phyloP scores from a whole-genome alignment of 2,113 vertebrate genomes.

The Vidua macroura region DNA sequence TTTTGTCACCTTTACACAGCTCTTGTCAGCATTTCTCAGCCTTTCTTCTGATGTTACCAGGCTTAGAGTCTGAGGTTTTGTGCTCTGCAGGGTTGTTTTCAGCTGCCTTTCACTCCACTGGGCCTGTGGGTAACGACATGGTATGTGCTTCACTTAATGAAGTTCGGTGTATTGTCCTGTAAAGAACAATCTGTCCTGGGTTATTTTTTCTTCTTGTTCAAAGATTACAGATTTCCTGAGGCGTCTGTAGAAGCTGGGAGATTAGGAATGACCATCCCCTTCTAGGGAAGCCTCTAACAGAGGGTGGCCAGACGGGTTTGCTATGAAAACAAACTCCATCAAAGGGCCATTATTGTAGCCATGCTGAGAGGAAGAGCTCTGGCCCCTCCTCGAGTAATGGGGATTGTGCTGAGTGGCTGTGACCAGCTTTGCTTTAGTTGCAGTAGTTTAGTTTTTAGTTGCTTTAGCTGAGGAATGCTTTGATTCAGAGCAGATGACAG shows the following conservation, averaged over 20 bases:
- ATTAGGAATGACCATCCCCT: not conserved
- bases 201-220: not conserved
- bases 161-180: slow-evolving; percentile 8
- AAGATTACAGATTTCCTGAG: slow-evolving; percentile 47
- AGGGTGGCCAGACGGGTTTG: slow-evolving; percentile 17
- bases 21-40: not conserved
- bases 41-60: not conserved
- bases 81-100: not conserved
- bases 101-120: not conserved
- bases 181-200: slow-evolving; percentile 31
- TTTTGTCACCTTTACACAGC: not conserved
- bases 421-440: not conserved
- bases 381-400: not conserved
- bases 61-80: not conserved
- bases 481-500: not conserved
- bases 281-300: slow-evolving; percentile 26
- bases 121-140: not conserved
- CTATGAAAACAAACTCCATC: slow-evolving; percentile 54
- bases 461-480: not conserved
- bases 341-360: not conserved
- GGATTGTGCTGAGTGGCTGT: not conserved
- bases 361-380: slow-evolving; percentile 40
- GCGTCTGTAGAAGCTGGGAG: slow-evolving; percentile 21
- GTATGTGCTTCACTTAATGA: not conserved
- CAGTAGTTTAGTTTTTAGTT: no score